phyloP scores from a whole-genome alignment of 2,888 invertebrate genomes.

The Mechanitis messenoides region DNA sequence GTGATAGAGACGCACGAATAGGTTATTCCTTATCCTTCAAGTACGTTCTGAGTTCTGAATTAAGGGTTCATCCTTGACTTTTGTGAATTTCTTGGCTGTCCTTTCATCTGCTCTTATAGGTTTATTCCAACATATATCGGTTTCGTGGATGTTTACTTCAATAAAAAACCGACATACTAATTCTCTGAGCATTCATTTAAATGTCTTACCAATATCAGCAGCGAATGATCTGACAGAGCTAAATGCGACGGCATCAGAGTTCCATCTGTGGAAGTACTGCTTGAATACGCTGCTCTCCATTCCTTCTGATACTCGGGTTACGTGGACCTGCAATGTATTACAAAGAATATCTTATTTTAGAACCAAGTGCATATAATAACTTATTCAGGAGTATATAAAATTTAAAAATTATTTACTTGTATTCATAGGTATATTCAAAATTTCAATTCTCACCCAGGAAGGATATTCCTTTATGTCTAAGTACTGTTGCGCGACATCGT shows the following conservation, averaged over 20 bases:
- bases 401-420: no score
- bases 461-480: constrained; percentile 82
- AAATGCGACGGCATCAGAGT: constrained; percentile 50
- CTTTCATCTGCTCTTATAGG: no score
- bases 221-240: constrained; percentile 47
- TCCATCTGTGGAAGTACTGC: constrained; percentile 91
- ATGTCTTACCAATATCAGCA: constrained; percentile 47
- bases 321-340: constrained; percentile 67
- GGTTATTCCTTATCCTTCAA: no score
- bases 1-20: no score
- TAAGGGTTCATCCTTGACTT: no score
- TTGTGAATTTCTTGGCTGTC: no score
- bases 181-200: neutral
- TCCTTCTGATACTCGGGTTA: constrained; percentile 85
- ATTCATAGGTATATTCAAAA: neutral
- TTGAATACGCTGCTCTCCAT: constrained; percentile 90
- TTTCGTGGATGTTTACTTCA: no score
- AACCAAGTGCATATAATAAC: no score
- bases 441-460: constrained; percentile 76
- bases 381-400: no score
- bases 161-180: neutral
- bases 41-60: no score
- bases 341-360: no score
- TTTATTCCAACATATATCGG: no score
- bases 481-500: constrained; percentile 81